These are phyloP conservation scores for Natrix natrix DNA, from an alignment of 2,797 vertebrate species.

Conservation along the genomic window DNA sequence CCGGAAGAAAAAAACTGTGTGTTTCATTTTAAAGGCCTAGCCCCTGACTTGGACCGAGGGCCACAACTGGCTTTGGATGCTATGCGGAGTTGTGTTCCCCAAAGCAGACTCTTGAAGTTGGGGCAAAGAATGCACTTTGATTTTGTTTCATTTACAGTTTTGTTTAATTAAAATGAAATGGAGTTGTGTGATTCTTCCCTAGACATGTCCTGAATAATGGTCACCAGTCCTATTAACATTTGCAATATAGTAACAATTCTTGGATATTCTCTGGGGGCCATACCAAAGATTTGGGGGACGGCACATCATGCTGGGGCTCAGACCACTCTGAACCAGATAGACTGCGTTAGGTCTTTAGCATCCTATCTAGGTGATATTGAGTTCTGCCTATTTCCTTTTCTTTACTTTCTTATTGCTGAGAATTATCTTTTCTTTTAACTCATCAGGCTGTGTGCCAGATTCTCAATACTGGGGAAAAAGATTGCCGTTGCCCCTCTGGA, in stretches of 20 bases:
- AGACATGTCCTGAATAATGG: not conserved
- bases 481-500: slow-evolving; percentile 78
- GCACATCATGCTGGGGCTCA: not conserved
- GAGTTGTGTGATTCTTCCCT: not conserved
- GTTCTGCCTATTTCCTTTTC: not conserved
- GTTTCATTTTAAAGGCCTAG: not conserved
- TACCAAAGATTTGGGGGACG: not conserved
- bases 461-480: slow-evolving; percentile 64
- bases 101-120: not conserved
- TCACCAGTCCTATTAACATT: not conserved
- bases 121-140: not conserved
- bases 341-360: not conserved
- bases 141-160: not conserved
- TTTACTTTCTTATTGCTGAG: not conserved
- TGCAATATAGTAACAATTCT: not conserved
- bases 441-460: slow-evolving; percentile 80
- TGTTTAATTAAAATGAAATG: not conserved
- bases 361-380: not conserved
- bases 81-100: not conserved
- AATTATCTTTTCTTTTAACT: not conserved
- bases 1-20: not conserved
- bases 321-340: not conserved
- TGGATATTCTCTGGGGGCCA: not conserved
- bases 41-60: not conserved
- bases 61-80: not conserved